Percentiles rank a stretch among this genome's conserved stretches.
Evolutionary conservation across 2,797 vertebrate species (phyloP).

Genomic region (Poeciliopsis turneri): DNA sequence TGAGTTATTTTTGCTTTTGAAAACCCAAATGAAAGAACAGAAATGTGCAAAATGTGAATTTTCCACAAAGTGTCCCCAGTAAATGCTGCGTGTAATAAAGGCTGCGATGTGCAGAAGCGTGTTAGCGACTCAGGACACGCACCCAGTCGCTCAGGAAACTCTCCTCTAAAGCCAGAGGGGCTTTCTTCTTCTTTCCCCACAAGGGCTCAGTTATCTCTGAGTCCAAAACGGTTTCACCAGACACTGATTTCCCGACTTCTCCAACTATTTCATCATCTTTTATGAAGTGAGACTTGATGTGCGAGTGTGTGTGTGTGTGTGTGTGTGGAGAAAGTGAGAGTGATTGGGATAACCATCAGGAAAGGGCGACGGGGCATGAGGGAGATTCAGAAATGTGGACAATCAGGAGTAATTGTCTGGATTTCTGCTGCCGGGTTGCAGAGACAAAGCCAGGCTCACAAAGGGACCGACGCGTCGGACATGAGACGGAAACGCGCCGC

Average conservation of each 20-base stretch:
- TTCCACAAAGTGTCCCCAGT: too few relatives aligned
- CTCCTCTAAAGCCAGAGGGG: conserved; percentile 62
- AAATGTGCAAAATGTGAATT: too few relatives aligned
- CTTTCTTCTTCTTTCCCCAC: conserved; percentile 62
- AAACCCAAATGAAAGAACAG: too few relatives aligned
- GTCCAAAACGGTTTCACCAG: conserved; percentile 77
- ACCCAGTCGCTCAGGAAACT: conserved; percentile 62
- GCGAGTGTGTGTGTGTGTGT: conserved; percentile 18
- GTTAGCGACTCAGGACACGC: conserved; percentile 36
- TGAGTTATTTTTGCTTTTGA: too few relatives aligned
- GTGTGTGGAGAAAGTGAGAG: conserved; percentile 10
- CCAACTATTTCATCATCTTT: conserved; percentile 85
- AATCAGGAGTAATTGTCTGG: conserved; percentile 45
- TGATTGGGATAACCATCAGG: conserved; percentile 37
- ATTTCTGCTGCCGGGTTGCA: conserved; percentile 20
- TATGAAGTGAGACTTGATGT: conserved; percentile 50
- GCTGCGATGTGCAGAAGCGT: conserved; percentile 3
- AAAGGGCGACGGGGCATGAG: conserved; percentile 40
- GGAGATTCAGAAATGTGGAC: conserved; percentile 57
- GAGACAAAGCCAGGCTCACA: conserved; percentile 13
- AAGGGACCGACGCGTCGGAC: neutral
- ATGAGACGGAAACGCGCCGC: conserved; percentile 3
- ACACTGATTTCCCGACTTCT: conserved; percentile 84
- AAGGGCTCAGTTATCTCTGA: conserved; percentile 73
- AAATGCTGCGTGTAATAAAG: conserved; percentile 9